Base-by-base conservation (phyloP, 2,797 vertebrate species). In the Silurus lanzhouensis region DNA sequence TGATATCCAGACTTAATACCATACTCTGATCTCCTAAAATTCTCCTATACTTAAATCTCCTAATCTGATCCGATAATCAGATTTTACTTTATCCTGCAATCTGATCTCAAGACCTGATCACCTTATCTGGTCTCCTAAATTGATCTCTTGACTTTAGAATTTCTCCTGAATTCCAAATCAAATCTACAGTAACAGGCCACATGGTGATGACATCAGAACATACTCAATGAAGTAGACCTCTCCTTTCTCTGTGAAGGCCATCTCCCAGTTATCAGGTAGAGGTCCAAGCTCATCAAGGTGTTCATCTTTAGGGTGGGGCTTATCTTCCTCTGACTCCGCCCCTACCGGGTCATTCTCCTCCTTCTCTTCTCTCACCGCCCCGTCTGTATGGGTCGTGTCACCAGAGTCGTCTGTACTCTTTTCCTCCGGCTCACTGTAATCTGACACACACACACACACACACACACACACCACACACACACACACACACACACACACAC, bases 221-320 rank as follows among this genome's bases (percentile, higher is more conserved):
- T 91, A 99, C 98, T 99, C 98, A 88, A 99, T 99, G 90, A 99
- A 99, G 94, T 99, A 99, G 89, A 99, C 98, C 93, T 99, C 98
- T 63, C 98, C 98, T 89, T 99, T 99, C 91, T 99, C 98, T 0
- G 98, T 99, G 90, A 99, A 99, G 48, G 98, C 98, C 97, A 99
- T 99, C 94, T 99, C 98, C 97, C 98, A 99, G 93, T 99, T 99
- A 92, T 99, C 98, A 57, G 98, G 98, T 89, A 99, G 92, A 0
- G 95, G 95, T 20, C 98, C 98, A 83, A 97, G 93, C 81, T 98
- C 97, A 3, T 97, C 97, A 83, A 92, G 97, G 61, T 68, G 63
- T 17, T 46, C 61, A 4, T 68, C 48, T 77, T 77, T 82, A 75
- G 93, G 91, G 25, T 92, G 92, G 58, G 92, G 92, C 83, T 95